Evolutionary conservation across 2,888 invertebrate species (phyloP).

Genomic region (Himalopsyche kuldschensis): DNA sequence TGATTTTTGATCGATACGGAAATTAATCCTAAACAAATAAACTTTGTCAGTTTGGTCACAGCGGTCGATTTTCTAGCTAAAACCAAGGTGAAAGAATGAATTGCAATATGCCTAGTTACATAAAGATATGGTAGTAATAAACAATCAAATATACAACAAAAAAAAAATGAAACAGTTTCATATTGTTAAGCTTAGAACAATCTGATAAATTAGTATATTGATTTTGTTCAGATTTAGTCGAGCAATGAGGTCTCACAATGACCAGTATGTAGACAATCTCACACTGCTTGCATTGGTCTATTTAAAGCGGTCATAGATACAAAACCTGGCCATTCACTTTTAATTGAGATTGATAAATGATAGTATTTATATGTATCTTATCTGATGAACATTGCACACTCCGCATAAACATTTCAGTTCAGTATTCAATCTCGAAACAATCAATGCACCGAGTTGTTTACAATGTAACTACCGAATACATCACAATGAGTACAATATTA

Average conservation of each 20-base stretch:
- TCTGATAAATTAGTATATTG: background rate
- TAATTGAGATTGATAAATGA: background rate
- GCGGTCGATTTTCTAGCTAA: too few relatives aligned
- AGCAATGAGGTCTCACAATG: background rate
- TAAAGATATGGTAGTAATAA: too few relatives aligned
- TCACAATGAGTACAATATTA: too few relatives aligned
- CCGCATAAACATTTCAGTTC: background rate
- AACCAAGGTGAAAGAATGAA: too few relatives aligned
- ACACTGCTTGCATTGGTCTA: background rate
- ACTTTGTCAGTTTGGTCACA: too few relatives aligned
- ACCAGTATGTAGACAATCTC: background rate
- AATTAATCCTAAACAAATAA: too few relatives aligned
- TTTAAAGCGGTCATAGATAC: background rate
- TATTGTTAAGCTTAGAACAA: background rate
- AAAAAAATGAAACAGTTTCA: too few relatives aligned
- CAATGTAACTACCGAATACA: background rate
- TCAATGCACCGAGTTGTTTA: background rate
- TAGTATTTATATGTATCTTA: background rate
- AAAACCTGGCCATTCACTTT: background rate
- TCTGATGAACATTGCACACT: background rate
- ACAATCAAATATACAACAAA: too few relatives aligned
- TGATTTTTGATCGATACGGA: too few relatives aligned
- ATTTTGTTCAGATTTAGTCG: background rate
- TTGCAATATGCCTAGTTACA: too few relatives aligned
- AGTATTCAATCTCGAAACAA: background rate